phyloP scores from a whole-genome alignment of 2,113 vertebrate species.

The Gadus macrocephalus region DNA sequence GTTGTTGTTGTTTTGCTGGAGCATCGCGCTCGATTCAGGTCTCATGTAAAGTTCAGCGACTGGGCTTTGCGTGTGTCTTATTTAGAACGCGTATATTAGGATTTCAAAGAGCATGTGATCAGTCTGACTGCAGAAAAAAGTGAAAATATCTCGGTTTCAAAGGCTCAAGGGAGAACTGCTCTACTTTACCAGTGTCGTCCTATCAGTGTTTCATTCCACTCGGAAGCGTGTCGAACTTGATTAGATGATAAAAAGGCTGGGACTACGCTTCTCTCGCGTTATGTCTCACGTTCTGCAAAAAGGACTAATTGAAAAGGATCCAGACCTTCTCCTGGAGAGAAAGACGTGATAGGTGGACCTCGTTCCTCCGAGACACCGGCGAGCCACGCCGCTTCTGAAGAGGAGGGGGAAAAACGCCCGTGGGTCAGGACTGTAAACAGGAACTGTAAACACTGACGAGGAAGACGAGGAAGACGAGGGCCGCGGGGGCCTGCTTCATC shows the following conservation, averaged over 20 bases:
- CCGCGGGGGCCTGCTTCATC: neutral
- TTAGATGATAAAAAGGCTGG: too few species aligned
- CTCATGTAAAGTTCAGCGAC: constrained; percentile 46
- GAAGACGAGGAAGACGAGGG: neutral
- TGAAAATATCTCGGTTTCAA: too few species aligned
- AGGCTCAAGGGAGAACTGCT: too few species aligned
- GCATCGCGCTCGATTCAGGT: constrained; percentile 58
- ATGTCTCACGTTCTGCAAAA: constrained; percentile 23
- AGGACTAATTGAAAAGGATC: constrained; percentile 12
- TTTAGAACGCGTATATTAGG: constrained; percentile 15
- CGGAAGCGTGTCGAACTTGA: too few species aligned
- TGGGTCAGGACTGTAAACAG: neutral
- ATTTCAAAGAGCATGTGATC: too few species aligned
- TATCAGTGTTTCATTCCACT: too few species aligned
- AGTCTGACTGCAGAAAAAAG: too few species aligned
- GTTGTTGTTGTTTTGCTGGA: constrained; percentile 80
- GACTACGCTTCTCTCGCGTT: neutral
- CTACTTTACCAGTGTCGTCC: too few species aligned
- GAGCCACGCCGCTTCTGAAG: too few species aligned
- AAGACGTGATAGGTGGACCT: neutral
- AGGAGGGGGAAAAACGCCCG: neutral
- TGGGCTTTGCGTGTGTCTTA: constrained; percentile 22
- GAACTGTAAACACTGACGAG: neutral
- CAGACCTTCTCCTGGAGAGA: too few species aligned
- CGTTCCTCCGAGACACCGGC: too few species aligned